Percentiles rank a stretch among this genome's conserved stretches.
These are phyloP conservation scores for Zoanthus sansibaricus DNA, from an alignment of 92 coral and sea anemone species.

Conservation along the genomic window DNA sequence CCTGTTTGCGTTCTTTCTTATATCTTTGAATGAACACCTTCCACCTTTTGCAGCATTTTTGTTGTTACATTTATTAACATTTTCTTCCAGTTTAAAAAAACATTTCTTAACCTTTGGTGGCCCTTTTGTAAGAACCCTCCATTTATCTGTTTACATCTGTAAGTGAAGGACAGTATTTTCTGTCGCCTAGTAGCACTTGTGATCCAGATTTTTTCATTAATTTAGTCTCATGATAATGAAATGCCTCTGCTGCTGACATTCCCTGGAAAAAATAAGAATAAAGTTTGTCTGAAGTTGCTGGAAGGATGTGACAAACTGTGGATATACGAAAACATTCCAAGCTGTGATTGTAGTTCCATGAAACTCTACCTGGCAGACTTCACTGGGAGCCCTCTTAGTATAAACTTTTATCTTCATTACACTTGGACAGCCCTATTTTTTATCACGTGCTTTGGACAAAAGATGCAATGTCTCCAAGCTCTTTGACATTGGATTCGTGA, in stretches of 20 bases:
- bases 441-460: too few species aligned
- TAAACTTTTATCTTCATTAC: constrained; percentile 27
- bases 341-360: constrained; percentile 67
- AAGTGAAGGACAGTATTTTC: constrained; percentile 56
- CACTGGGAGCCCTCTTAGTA: background rate
- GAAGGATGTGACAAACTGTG: constrained; percentile 52
- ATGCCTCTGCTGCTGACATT: constrained; percentile 66
- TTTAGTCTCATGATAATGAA: constrained; percentile 57
- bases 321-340: constrained; percentile 40
- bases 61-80: constrained; percentile 47
- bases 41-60: constrained; percentile 48
- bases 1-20: constrained; percentile 17
- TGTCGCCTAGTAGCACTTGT: constrained; percentile 52
- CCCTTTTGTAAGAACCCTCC: constrained; percentile 59
- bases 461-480: too few species aligned
- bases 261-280: constrained; percentile 46
- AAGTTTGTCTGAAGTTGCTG: constrained; percentile 54
- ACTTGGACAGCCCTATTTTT: too few species aligned
- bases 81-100: constrained; percentile 51
- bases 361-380: constrained; percentile 55
- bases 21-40: constrained; percentile 53
- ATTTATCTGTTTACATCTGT: constrained; percentile 60
- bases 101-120: constrained; percentile 63
- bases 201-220: constrained; percentile 59
- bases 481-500: too few species aligned